These are phyloP conservation scores for Eira barbara DNA, from an alignment of 2,113 vertebrate genomes.

Conservation along the genomic window DNA sequence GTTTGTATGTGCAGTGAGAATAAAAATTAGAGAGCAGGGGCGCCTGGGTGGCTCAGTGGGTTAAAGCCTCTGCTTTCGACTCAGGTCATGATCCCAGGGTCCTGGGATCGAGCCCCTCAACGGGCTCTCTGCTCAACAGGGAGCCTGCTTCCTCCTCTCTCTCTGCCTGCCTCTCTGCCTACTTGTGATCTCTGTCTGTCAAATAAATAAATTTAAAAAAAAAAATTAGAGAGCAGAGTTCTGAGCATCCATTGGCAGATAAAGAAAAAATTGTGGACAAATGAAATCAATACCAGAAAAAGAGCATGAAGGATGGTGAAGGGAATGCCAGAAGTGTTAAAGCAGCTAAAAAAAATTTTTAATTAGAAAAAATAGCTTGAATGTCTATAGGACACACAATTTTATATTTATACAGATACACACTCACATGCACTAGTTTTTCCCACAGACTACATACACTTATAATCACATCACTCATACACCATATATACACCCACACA, in stretches of 20 bases:
- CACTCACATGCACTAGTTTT: background rate
- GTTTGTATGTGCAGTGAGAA: background rate
- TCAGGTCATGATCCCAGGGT: too few relatives aligned
- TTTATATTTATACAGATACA: background rate
- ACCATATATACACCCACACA: constrained; percentile 57
- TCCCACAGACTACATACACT: constrained; percentile 56
- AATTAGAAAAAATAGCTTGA: background rate
- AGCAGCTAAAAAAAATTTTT: background rate
- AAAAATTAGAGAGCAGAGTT: background rate
- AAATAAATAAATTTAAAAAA: too few relatives aligned
- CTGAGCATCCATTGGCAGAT: background rate
- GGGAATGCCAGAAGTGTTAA: background rate
- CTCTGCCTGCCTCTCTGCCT: too few relatives aligned
- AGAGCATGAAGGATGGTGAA: background rate
- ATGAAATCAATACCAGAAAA: background rate
- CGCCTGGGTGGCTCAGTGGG: too few relatives aligned
- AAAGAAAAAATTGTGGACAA: background rate
- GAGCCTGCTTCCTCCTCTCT: too few relatives aligned
- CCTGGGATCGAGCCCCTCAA: too few relatives aligned
- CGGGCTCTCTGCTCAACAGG: too few relatives aligned
- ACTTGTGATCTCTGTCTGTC: too few relatives aligned
- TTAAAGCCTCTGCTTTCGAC: too few relatives aligned
- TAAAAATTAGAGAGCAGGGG: background rate
- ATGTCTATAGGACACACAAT: background rate
- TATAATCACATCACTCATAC: constrained; percentile 41